Evolutionary conservation across 2,888 invertebrate genomes (phyloP), one percentile per base, ranked within the genome.

Genomic region (Tiliacea citrago): DNA sequence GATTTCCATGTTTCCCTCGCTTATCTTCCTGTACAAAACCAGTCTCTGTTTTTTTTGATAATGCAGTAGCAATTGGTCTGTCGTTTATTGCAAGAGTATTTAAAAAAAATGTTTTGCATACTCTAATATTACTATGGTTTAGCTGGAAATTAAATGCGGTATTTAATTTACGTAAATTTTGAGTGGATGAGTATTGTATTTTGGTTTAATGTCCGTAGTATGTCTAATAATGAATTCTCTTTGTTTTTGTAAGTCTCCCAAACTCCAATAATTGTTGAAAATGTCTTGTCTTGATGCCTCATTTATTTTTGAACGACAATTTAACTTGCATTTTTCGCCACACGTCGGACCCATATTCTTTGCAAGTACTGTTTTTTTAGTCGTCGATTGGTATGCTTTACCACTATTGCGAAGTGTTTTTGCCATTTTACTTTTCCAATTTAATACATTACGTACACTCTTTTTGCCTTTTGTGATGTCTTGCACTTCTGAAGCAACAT

Each of bases 381-480:
- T 66, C n/a, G n/a, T n/a, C n/a, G n/a, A n/a, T n/a, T n/a, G n/a
- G n/a, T n/a, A n/a, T n/a, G n/a, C 51, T 9, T 73, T 73, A 67
- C 61, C 73, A 53, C 61, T 67, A 61, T 73, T 73, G 45, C 67
- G 60, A 73, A 73, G 67, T 67, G 73, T 45, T 73, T 73, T 61
- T 73, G 73, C 73, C 53, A 67, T 73, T 61, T 73, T 73, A 73
- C 73, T 74, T 74, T 68, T 62, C 61, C 55, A 68, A 55, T 63
- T 74, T 21, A 55, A 42, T 68, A 63, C 55, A 71, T 47, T 73
- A n/a, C 75, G 75, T 81, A 85, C 86, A 82, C 81, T 78, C 82
- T 77, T 82, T 77, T 77, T 69, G 63, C 78, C 83, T 87, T 82
- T 89, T 86, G 79, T 88, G 82, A 85, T 91, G 90, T 79, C 88